Base-by-base conservation (phyloP, 2,113 vertebrate genomes). In the Ivindomyrus marchei region DNA sequence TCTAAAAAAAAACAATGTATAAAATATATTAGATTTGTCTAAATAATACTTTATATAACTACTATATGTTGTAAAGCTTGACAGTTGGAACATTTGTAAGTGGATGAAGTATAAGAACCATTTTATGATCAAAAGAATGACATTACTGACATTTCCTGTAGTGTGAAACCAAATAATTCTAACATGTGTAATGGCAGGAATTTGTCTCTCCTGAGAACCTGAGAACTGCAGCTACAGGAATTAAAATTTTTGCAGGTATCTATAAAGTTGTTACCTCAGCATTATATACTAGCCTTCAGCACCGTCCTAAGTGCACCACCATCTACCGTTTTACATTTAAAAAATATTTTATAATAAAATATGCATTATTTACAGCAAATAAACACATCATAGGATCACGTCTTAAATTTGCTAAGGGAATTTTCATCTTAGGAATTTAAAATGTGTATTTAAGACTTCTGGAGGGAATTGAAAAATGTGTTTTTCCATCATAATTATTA, bases 341-440 rank as follows among this genome's bases (percentile, higher is more conserved):
- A 45, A 85, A 45, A 85, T 85, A 46, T 85, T 62, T 24, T 45
- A 36, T 74, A 88, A 7, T 3, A 90, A 83, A 90, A 56, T 74
- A 90, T 90, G 90, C 86, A 90, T 90, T 90, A 88, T 88, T 90
- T 90, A 85, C 89, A 83, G 21, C 31, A 88, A 62, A 66, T 87
- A 70, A 92, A 92, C 92, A 91, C 88, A 88, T 45, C 52, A 66
- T 0, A 15, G n/a, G 50, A 31, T 24, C 50, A 31, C 39, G 31
- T 19, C 85, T 84, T 42, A 86, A 7, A 77, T 70, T 92, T 90
- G 89, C 91, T 92, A 94, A 94, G 93, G 94, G 93, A 91, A 91
- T 94, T 91, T 88, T 90, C 50, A 89, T 90, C 90, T 52, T 24
- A 39, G 87, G 47, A 39, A 62, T 31, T 88, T 49, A 88, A 46